A percentile compares a stretch with the other conserved stretches of the same genome.
Conservation (phyloP, 1,140 invertebrate species). For the Bombus fervidus region DNA sequence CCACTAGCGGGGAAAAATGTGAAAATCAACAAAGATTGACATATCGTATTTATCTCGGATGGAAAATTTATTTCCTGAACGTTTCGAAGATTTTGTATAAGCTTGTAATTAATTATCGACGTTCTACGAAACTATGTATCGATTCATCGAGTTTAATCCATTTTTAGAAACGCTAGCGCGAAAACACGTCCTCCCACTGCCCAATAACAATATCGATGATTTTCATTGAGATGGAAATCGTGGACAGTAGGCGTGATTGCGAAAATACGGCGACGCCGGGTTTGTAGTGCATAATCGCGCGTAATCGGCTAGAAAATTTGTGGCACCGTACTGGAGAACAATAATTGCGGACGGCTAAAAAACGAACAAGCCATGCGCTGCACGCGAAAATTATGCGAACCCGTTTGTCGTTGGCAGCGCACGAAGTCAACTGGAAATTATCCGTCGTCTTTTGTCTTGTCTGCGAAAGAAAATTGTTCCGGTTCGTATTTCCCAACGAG, state of each 20-base stretch:
- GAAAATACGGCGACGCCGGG: constrained; percentile 32
- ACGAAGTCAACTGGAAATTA: constrained; percentile 20
- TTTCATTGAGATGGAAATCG: constrained; percentile 66
- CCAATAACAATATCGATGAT: constrained; percentile 69
- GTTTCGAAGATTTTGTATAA: background rate
- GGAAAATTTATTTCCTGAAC: background rate
- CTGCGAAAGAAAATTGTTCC: background rate
- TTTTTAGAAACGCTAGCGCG: constrained; percentile 54
- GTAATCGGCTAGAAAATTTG: constrained; percentile 55
- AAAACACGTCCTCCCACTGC: constrained; percentile 44
- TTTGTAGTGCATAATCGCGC: constrained; percentile 25
- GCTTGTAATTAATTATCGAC: background rate
- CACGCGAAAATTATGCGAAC: background rate
- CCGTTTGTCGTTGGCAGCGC: background rate
- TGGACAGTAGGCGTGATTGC: constrained; percentile 46
- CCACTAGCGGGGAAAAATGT: background rate
- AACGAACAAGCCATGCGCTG: background rate
- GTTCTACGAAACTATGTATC: background rate
- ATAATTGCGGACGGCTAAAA: constrained; percentile 29
- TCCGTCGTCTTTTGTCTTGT: background rate
- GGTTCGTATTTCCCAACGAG: background rate
- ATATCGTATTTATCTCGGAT: background rate
- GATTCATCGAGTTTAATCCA: constrained; percentile 54
- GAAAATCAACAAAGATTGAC: background rate
- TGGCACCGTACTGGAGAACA: background rate